A percentile compares a stretch with the other conserved stretches of the same genome.
phyloP scores from a whole-genome alignment of 2,113 vertebrate genomes.

The Neolamprologus sp. region DNA sequence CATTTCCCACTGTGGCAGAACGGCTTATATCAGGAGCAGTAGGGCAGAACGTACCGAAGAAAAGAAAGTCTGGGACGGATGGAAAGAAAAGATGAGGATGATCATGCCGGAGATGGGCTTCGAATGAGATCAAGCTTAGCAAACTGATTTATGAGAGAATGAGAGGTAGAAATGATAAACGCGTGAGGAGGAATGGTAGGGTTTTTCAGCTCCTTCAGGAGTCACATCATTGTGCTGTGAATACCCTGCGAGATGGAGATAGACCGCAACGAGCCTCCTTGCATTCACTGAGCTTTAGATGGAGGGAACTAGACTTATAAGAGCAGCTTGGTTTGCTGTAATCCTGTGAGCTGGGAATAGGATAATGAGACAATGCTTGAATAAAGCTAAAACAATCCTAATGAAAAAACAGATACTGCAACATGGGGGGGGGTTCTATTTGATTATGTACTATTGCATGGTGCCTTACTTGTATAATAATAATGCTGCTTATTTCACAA shows the following conservation, averaged over 20 bases:
- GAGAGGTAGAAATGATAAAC: background rate
- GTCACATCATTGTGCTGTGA: background rate
- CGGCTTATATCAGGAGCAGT: slow-evolving; percentile 8
- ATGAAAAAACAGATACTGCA: background rate
- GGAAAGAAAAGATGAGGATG: background rate
- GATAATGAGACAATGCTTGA: background rate
- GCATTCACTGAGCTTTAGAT: background rate
- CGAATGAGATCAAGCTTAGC: slow-evolving; percentile 6
- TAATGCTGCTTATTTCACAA: background rate
- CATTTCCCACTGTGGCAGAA: slow-evolving; percentile 33
- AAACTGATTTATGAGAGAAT: background rate
- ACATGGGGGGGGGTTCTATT: background rate
- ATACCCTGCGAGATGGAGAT: background rate
- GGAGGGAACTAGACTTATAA: background rate
- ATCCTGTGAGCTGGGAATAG: background rate
- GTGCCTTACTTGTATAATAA: background rate
- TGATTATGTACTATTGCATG: background rate
- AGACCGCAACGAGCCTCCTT: background rate
- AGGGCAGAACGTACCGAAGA: background rate
- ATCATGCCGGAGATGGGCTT: background rate
- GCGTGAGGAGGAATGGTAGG: background rate
- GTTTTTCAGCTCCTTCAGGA: background rate
- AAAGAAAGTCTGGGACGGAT: background rate
- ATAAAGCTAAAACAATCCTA: background rate
- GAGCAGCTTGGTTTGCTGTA: background rate